Conservation (phyloP, 2,888 invertebrate species). For the Hypercompe scribonia region DNA sequence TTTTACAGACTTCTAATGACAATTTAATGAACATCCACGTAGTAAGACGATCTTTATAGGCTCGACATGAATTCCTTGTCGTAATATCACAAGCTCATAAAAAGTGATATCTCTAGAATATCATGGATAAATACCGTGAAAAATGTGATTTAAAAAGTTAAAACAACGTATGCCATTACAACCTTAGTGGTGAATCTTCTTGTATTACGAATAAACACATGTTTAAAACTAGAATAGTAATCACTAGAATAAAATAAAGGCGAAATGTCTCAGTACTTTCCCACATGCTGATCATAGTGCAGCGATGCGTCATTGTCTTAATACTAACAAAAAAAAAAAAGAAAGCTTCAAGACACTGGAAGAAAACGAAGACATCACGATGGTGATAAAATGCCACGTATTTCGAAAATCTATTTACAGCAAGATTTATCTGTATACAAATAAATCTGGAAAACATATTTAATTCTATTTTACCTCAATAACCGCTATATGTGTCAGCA, state of each 20-base stretch:
- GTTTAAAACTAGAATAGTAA: conserved; percentile 33
- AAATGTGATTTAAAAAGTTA: not conserved
- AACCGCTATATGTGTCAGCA: conserved; percentile 70
- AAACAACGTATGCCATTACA: not conserved
- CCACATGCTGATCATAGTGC: conserved; percentile 52
- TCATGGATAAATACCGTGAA: not conserved
- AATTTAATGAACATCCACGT: not conserved
- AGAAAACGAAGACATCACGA: conserved; percentile 31
- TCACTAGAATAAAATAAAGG: too few species aligned
- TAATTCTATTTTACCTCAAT: conserved; percentile 67
- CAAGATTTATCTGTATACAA: conserved; percentile 19
- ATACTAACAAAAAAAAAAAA: conserved; percentile 64
- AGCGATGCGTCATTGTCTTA: conserved; percentile 75
- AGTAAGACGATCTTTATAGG: not conserved
- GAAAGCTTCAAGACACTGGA: conserved; percentile 57
- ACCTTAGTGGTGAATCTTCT: conserved; percentile 18
- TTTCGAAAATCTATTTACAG: conserved; percentile 14
- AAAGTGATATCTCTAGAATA: not conserved
- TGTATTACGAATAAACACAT: conserved; percentile 41
- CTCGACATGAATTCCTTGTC: conserved; percentile 16
- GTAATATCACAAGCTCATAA: conserved; percentile 12
- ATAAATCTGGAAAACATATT: conserved; percentile 32
- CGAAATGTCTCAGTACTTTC: conserved; percentile 37
- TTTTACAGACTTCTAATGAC: conserved; percentile 32
- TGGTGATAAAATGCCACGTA: conserved; percentile 28